phyloP scores from a whole-genome alignment of 2,113 vertebrate genomes.

The Plotosus lineatus region DNA sequence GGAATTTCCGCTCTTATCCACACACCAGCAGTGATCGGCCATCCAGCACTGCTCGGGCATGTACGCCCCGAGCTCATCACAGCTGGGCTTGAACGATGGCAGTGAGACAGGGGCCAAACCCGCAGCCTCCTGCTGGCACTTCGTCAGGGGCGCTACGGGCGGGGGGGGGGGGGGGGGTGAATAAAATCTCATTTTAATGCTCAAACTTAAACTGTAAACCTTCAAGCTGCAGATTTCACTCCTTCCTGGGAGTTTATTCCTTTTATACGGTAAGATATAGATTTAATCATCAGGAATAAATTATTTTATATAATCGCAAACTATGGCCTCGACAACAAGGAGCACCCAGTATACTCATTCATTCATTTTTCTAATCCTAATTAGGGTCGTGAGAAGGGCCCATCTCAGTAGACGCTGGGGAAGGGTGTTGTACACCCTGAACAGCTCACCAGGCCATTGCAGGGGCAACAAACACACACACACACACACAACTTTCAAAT shows the following conservation, averaged over 20 bases:
- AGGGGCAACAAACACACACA: no score
- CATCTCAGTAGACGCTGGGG: no score
- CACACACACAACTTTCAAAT: no score
- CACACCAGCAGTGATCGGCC: constrained; percentile 88
- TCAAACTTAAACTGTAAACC: neutral
- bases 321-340: neutral
- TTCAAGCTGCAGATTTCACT: neutral
- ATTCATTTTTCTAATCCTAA: no score
- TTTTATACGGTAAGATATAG: neutral
- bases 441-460: no score
- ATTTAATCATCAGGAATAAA: neutral
- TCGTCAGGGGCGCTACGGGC: constrained; percentile 72
- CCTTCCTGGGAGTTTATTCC: neutral
- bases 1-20: constrained; percentile 76
- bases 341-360: neutral
- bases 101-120: constrained; percentile 37
- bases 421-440: no score
- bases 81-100: constrained; percentile 78
- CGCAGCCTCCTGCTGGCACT: constrained; percentile 78
- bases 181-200: neutral
- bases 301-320: neutral
- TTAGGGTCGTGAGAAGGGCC: no score
- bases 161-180: no score
- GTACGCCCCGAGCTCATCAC: constrained; percentile 84
- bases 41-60: constrained; percentile 81